Evolutionary conservation across 2,113 vertebrate genomes (phyloP).

Genomic region (Oreamnos americanus): DNA sequence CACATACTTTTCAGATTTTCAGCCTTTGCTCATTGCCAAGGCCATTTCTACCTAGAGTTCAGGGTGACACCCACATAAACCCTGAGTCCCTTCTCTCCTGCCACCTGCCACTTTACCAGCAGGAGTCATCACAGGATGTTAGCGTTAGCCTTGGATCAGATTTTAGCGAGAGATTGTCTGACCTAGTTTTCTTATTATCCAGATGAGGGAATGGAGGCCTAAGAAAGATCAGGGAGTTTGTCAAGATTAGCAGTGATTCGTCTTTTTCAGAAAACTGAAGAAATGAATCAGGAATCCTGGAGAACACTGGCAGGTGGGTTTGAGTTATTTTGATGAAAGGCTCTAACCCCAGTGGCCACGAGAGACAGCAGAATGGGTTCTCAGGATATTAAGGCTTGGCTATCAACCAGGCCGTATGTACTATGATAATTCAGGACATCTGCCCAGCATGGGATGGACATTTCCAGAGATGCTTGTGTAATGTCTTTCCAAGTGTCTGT

Average conservation of each 20-base stretch:
- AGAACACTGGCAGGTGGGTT: neutral
- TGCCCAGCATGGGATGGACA: neutral
- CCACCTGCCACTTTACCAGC: neutral
- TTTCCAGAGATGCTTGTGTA: neutral
- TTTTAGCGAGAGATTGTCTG: neutral
- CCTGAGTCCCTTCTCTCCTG: neutral
- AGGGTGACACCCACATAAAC: neutral
- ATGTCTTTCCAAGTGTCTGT: neutral
- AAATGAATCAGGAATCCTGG: neutral
- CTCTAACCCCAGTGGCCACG: neutral
- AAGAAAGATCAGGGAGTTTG: neutral
- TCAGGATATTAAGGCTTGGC: neutral
- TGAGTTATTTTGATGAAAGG: neutral
- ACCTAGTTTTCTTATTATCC: neutral
- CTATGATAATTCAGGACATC: neutral
- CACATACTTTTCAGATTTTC: neutral
- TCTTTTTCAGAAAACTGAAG: neutral
- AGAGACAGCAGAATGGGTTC: neutral
- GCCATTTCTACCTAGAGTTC: neutral
- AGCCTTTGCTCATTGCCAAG: neutral
- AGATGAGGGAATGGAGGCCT: constrained; percentile 5
- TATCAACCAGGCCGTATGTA: neutral
- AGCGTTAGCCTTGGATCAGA: neutral
- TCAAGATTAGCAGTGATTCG: neutral
- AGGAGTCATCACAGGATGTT: neutral